Base-by-base conservation (phyloP, 2,888 invertebrate genomes). In the Himalopsyche anomala region DNA sequence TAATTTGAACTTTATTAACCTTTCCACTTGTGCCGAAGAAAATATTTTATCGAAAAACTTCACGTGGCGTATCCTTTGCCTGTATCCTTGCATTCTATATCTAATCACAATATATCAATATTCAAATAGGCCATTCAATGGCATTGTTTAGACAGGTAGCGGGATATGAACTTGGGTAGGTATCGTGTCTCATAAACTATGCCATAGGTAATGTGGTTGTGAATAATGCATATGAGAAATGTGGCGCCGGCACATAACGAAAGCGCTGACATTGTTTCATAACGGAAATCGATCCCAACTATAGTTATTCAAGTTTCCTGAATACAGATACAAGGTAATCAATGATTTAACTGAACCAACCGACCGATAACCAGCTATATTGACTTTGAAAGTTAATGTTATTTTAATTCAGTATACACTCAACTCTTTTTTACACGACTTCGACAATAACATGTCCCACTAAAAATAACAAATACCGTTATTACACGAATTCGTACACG, bases 231-330 rank as follows among this genome's bases (percentile, higher is more conserved):
- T 74, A 74, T 74, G 74, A 74, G 74, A 74, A 36, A 74, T 74
- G 74, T 74, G 74, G 74, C 74, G 74, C 74, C 74, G 38, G 74
- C 36, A 74, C 74, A 36, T 74, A 74, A 38, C 74, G 74, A 74
- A 74, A 74, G 74, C 74, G 19, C 36, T 74, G 74, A 74, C 74
- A 74, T 74, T 74, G 74, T 74, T 74, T 38, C 74, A 74, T 74
- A 74, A 38, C 74, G 74, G 74, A 74, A 38, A 74, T 74, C 74
- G 74, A 74, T 74, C 74, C 74, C 36, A 11, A 5, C 12, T 74
- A 74, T 74, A 74, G 74, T 74, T 74, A 74, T 74, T 74, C 74
- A 74, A 74, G 74, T 74, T 74, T 74, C 74, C 74, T 74, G 74
- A 74, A 74, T 74, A 74, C 19, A 36, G 74, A 74, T 74, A 38